A percentile compares a stretch with the other conserved stretches of the same genome.
phyloP scores from a whole-genome alignment of 2,113 vertebrate genomes.

The Callospermophilus lateralis region DNA sequence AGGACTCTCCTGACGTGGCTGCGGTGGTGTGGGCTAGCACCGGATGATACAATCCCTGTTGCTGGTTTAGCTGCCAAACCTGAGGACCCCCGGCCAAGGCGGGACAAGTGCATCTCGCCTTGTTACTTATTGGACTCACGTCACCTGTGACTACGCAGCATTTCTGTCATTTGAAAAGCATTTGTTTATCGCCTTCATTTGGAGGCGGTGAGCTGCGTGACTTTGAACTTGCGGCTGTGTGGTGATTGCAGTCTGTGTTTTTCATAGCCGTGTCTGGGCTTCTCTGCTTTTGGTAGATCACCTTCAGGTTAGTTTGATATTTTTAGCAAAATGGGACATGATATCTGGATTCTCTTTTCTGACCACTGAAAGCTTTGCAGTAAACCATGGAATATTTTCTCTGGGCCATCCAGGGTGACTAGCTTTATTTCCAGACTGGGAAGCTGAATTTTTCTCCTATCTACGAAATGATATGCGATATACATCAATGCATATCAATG shows the following conservation, averaged over 20 bases:
- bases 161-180: constrained; percentile 82
- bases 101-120: constrained; percentile 80
- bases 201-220: neutral
- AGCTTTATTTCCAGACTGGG: constrained; percentile 7
- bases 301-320: neutral
- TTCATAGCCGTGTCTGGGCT: neutral
- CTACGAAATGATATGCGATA: neutral
- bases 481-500: neutral
- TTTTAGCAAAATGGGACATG: neutral
- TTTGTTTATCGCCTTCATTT: constrained; percentile 79
- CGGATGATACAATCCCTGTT: constrained; percentile 84
- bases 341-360: constrained; percentile 30
- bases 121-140: constrained; percentile 85
- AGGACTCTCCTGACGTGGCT: constrained; percentile 86
- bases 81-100: constrained; percentile 82
- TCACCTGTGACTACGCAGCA: constrained; percentile 84
- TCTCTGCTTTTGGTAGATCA: neutral
- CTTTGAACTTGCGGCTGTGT: constrained; percentile 69
- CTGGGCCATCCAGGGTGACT: neutral
- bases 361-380: constrained; percentile 29
- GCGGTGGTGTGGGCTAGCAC: constrained; percentile 81
- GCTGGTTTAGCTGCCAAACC: constrained; percentile 84
- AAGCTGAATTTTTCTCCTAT: constrained; percentile 20
- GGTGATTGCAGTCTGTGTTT: constrained; percentile 44
- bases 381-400: constrained; percentile 58